Base-by-base conservation (phyloP, 64 coral and sea anemone genomes). In the Porites lutea region DNA sequence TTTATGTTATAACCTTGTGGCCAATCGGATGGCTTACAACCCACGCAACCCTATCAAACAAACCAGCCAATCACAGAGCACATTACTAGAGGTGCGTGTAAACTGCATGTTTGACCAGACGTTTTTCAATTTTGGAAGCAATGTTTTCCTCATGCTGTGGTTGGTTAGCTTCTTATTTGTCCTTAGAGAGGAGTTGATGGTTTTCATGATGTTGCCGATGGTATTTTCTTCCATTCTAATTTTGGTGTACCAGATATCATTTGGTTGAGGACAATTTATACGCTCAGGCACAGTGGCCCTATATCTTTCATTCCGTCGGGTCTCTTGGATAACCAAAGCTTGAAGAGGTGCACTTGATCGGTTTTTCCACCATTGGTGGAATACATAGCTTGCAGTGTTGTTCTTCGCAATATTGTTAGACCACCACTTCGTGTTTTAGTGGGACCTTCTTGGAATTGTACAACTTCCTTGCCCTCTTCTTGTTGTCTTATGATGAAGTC, bases 81-180 rank as follows among this genome's bases (percentile, higher is more conserved):
- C 27, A 37, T 37, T 37, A 37, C 27, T 37, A 37, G 27, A 1
- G 27, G 27, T 37, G 27, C 27, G 27, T 37, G 27, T 37, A 37
- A 37, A 37, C 27, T 37, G 27, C 27, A 37, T 1, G 27, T 37
- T 37, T 37, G 27, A 37, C 27, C 27, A 37, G 27, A 79, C 54
- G 45, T 95, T 20, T 48, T 68, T 79, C 51, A 58, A 70, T 63
- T 85, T 91, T 91, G 65, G 19, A 3, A 57, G 59, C 66, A 83
- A n/a, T 46, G 71, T 90, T 74, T 95, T 95, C 55, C 94, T 88
- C 76, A 58, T 88, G 78, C 83, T 80, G 79, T 86, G 93, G 87
- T 95, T 95, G 65, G 87, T 86, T 20, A 95, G 44, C 67, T 95
- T 95, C 74, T 92, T 78, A 8, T 61, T 73, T 3, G 76, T 92